A percentile compares a stretch with the other conserved stretches of the same genome.
These are phyloP conservation scores for Dasypogon diadema DNA, from an alignment of 2,888 invertebrate species.

Conservation along the genomic window DNA sequence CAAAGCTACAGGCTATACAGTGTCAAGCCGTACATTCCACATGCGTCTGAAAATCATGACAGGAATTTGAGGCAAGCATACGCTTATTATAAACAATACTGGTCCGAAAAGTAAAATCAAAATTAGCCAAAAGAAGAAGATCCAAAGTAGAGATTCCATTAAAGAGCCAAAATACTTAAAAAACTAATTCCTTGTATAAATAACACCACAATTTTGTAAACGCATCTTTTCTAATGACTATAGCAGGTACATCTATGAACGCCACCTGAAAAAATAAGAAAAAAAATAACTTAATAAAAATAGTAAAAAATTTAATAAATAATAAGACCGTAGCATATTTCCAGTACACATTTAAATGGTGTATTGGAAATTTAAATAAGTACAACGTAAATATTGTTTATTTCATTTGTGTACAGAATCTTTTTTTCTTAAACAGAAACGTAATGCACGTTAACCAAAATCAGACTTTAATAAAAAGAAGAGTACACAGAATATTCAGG, in stretches of 20 bases:
- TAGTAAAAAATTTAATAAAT: too few relatives aligned
- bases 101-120: slow-evolving; percentile 77
- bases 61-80: slow-evolving; percentile 79
- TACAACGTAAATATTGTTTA: too few relatives aligned
- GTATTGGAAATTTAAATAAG: too few relatives aligned
- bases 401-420: too few relatives aligned
- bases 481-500: too few relatives aligned
- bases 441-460: too few relatives aligned
- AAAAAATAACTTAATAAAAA: too few relatives aligned
- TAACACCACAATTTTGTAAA: background rate
- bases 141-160: slow-evolving; percentile 70
- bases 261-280: slow-evolving; percentile 60
- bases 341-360: too few relatives aligned
- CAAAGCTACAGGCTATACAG: slow-evolving; percentile 72
- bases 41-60: slow-evolving; percentile 76
- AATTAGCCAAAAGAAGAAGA: slow-evolving; percentile 74
- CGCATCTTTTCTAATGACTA: background rate
- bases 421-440: too few relatives aligned
- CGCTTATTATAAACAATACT: slow-evolving; percentile 72
- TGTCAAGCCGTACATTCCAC: slow-evolving; percentile 65
- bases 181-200: background rate
- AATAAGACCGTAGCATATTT: too few relatives aligned
- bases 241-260: slow-evolving; percentile 57
- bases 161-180: background rate
- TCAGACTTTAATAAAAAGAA: too few relatives aligned